A percentile compares a stretch with the other conserved stretches of the same genome.
Conservation (phyloP, 2,888 invertebrate genomes). For the Acanthopleura granulata region DNA sequence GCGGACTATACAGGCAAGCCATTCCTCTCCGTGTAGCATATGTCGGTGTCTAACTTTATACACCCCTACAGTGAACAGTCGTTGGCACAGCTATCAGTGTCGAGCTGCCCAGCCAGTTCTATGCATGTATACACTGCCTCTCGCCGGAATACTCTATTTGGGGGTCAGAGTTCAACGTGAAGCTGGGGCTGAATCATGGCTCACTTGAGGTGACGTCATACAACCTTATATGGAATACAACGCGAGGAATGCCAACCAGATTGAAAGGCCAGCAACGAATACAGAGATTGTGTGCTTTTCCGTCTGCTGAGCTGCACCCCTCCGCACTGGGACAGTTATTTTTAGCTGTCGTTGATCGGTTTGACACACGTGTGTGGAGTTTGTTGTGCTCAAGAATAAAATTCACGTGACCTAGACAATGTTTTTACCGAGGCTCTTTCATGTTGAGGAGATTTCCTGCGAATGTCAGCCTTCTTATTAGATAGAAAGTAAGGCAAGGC, state of each 20-base stretch:
- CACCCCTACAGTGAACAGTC: background rate
- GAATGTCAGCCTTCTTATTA: too few relatives aligned
- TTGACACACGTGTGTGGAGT: constrained; percentile 7
- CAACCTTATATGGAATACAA: constrained; percentile 59
- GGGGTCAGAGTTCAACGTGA: constrained; percentile 13
- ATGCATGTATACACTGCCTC: background rate
- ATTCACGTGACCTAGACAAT: constrained; percentile 6
- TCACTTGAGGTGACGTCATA: constrained; percentile 49
- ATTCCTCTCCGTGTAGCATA: too few relatives aligned
- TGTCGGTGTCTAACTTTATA: background rate
- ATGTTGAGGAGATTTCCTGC: too few relatives aligned
- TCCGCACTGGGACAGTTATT: constrained; percentile 24
- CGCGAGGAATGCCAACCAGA: constrained; percentile 50
- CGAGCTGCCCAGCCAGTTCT: background rate
- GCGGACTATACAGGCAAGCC: too few relatives aligned
- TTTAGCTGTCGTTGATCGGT: constrained; percentile 4
- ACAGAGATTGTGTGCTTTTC: constrained; percentile 36
- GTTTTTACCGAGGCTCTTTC: background rate
- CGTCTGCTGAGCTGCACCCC: constrained; percentile 32
- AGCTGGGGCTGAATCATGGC: constrained; percentile 23
- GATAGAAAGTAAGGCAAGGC: too few relatives aligned
- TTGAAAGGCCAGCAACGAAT: constrained; percentile 27
- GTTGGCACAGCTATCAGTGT: background rate
- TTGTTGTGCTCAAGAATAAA: constrained; percentile 12
- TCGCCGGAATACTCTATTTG: background rate